Evolutionary conservation across 1,140 invertebrate genomes (phyloP), one percentile per base, ranked within the genome.

Genomic region (Hyphantria cunea): DNA sequence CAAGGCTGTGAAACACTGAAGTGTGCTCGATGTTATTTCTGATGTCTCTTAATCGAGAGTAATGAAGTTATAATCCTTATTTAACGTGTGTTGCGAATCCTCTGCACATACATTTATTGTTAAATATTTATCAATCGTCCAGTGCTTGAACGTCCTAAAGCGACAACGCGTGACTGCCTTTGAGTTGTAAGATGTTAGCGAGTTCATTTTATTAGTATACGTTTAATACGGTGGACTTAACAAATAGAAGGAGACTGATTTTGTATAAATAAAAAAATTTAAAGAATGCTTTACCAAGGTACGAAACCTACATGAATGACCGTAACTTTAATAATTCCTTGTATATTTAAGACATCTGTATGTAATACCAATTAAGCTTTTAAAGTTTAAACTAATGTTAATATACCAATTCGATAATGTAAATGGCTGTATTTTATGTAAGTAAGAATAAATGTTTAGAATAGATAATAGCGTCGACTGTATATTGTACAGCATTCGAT

Each of bases 221-320:
- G 54, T 73, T 72, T 64, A 66, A 72, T 71, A 73, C 65, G 70
- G 66, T 75, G 69, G 71, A 48, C 45, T 58, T 81, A 83, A 86
- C 82, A 88, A 85, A 86, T 86, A 86, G 84, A 86, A 86, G 86
- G 86, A 90, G 87, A 90, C 86, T 90, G 86, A 90, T 86, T 89
- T 89, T 90, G 79, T 86, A 86, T 88, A 85, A 77, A 74, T 75
- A 75, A 83, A 79, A 72, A 75, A 79, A 50, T 39, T 25, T 1
- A 25, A 58, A 76, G 80, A 84, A 86, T 81, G 76, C 76, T 84
- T 70, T 80, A 86, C 73, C 82, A 71, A 74, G 65, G 65, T 79
- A 78, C 75, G 72, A 53, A 52, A 71, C 55, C 68, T 77, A 74
- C 70, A 70, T 76, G 71, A 65, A 64, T 64, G 67, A 74, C 74